Base-by-base conservation (phyloP, 2,888 invertebrate species). In the Lochmaea crataegi region DNA sequence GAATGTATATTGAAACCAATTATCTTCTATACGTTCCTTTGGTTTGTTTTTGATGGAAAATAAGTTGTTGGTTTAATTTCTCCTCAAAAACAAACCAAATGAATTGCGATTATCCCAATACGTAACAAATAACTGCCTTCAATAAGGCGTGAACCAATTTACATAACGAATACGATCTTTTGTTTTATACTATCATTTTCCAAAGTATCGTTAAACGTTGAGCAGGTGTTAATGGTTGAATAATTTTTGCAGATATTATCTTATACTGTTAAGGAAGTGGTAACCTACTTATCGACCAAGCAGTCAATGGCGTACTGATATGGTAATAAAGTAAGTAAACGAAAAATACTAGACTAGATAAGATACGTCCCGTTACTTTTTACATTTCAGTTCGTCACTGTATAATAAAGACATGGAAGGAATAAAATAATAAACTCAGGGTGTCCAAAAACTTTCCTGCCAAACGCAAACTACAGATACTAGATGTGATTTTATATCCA, bases 171-270 rank as follows among this genome's bases (percentile, higher is more conserved):
- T 68, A 58, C 26, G 60, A 18, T 41, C 65, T 71, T 71, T 65
- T 71, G 71, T 71, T 51, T 71, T 57, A 60, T 57, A 45, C 65
- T 60, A 71, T 51, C 65, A 38, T 48, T 71, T 57, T 60, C 42
- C 38, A 65, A 65, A 65, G 65, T 65, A 65, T 65, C 65, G 65
- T 71, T 71, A 60, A 71, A 56, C 65, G 65, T 71, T 71, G 51
- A 65, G 65, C 71, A 74, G 71, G 71, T 74, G 74, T 64, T 74
- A 71, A 71, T 71, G 68, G 68, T 53, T 61, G n/a, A 11, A 22
- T 58, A 58, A 57, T 68, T 71, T 74, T 73, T 42, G 51, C 42
- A 41, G 74, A 66, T 65, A 53, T 56, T 48, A 71, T 71, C 66
- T 71, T 53, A 10, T 45, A 60, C 68, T 69, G 61, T 74, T 58